Conservation (phyloP, 2,797 vertebrate genomes). For the Manis crassicaudata region DNA sequence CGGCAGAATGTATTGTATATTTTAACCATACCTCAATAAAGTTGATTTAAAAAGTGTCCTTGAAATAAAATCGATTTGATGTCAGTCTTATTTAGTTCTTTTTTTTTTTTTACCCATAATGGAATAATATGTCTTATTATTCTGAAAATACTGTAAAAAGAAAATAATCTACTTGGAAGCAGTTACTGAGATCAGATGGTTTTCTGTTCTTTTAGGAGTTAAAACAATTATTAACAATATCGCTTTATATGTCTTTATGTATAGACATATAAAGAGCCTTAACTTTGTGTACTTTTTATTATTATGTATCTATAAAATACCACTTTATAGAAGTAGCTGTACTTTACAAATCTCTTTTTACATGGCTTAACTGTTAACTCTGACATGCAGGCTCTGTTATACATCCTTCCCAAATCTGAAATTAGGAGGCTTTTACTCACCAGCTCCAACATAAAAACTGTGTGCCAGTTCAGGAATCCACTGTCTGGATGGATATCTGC, state of each 20-base stretch:
- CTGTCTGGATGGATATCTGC: constrained; percentile 64
- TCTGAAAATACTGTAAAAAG: constrained; percentile 34
- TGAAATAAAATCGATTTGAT: constrained; percentile 49
- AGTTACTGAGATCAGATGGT: constrained; percentile 42
- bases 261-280: neutral
- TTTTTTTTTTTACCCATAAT: constrained; percentile 19
- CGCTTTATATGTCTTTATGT: neutral
- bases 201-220: constrained; percentile 37
- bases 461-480: constrained; percentile 6
- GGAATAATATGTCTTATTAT: constrained; percentile 24
- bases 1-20: neutral
- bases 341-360: neutral
- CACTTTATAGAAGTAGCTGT: neutral
- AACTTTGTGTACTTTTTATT: constrained; percentile 29
- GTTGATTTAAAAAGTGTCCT: neutral
- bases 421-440: neutral
- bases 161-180: constrained; percentile 27
- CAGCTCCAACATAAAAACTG: neutral
- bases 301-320: constrained; percentile 32
- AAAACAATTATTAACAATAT: constrained; percentile 34
- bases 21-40: neutral
- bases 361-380: neutral
- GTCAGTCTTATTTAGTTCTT: constrained; percentile 26
- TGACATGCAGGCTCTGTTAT: neutral
- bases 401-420: neutral